These are phyloP conservation scores for Drosophila peninsularis DNA, from an alignment of 2,888 invertebrate genomes.

Conservation along the genomic window DNA sequence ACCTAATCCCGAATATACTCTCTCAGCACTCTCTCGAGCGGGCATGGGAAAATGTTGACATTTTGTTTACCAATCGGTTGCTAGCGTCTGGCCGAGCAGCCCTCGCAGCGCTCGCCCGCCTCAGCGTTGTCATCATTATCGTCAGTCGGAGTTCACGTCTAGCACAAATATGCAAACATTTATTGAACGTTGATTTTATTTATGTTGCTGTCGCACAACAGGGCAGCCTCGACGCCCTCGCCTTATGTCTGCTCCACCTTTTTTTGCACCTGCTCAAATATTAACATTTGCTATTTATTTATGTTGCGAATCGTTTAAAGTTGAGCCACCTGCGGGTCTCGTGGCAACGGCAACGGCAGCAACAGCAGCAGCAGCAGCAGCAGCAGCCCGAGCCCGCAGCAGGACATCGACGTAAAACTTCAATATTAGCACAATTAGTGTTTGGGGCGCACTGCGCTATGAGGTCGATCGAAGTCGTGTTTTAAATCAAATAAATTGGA, in stretches of 20 bases:
- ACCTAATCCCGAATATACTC: background rate
- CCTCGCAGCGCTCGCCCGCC: conserved; percentile 11
- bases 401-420: conserved; percentile 46
- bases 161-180: conserved; percentile 79
- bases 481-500: conserved; percentile 68
- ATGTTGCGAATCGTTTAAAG: conserved; percentile 75
- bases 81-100: conserved; percentile 47
- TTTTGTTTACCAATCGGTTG: conserved; percentile 57
- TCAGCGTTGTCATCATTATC: conserved; percentile 56
- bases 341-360: background rate
- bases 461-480: conserved; percentile 7
- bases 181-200: conserved; percentile 80
- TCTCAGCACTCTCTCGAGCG: too few relatives aligned
- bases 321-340: conserved; percentile 69
- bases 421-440: conserved; percentile 79
- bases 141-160: conserved; percentile 69
- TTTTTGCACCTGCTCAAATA: conserved; percentile 51
- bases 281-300: conserved; percentile 76
- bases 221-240: background rate
- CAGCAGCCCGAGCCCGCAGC: conserved; percentile 28
- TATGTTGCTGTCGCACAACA: conserved; percentile 58
- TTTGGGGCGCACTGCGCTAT: background rate
- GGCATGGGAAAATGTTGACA: conserved; percentile 40
- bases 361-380: background rate
- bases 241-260: background rate